Evolutionary conservation across 2,888 invertebrate species (phyloP).

Genomic region (Ommatoiulus sabulosus): DNA sequence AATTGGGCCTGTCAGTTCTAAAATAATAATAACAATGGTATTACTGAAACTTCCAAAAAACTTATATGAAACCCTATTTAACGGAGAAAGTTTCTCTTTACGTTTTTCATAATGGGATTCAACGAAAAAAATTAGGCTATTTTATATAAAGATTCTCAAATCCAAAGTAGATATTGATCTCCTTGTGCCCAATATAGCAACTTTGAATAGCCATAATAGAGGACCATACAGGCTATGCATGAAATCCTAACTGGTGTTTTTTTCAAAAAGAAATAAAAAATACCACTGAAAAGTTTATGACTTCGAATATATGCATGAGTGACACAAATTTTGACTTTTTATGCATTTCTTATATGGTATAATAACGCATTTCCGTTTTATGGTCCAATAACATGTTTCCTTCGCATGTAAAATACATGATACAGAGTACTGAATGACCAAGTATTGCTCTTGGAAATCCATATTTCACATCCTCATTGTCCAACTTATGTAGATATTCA

Average conservation of each 20-base stretch:
- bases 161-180: constrained; percentile 6
- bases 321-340: constrained; percentile 41
- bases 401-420: constrained; percentile 1
- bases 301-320: constrained; percentile 23
- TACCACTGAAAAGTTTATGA: constrained; percentile 13
- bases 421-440: background rate
- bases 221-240: background rate
- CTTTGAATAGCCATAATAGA: constrained; percentile 19
- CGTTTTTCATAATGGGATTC: background rate
- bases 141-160: constrained; percentile 14
- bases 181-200: background rate
- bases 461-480: constrained; percentile 12
- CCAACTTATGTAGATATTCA: background rate
- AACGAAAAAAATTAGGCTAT: background rate
- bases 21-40: too few relatives aligned
- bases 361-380: background rate
- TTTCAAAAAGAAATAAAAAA: background rate
- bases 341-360: background rate
- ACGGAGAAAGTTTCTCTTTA: background rate
- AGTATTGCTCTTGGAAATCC: constrained; percentile 28
- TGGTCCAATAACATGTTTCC: background rate
- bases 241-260: background rate
- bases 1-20: too few relatives aligned
- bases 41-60: too few relatives aligned
- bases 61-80: too few relatives aligned